Conservation (phyloP, 2,113 vertebrate genomes). For the Laticauda laticaudata region DNA sequence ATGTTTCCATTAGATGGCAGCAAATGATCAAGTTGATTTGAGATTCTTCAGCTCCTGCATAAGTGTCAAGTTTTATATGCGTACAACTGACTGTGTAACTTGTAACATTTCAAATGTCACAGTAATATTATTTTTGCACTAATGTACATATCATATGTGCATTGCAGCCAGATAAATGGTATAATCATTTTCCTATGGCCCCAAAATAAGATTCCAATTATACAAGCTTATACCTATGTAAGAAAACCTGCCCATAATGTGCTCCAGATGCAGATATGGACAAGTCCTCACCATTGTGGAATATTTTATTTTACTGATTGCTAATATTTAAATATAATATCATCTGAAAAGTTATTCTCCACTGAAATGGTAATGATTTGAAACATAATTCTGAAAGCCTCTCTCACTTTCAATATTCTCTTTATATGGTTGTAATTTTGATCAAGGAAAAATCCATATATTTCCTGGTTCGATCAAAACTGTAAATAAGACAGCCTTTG, state of each 20-base stretch:
- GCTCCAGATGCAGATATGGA: neutral
- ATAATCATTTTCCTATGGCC: neutral
- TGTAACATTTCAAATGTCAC: neutral
- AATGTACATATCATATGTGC: neutral
- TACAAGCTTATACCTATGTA: neutral
- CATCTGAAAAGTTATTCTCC: neutral
- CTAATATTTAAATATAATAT: neutral
- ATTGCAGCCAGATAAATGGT: neutral
- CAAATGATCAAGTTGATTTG: neutral
- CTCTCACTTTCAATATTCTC: neutral
- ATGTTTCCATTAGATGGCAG: constrained; percentile 42
- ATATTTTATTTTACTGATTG: neutral
- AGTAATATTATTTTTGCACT: neutral
- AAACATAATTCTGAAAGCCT: neutral
- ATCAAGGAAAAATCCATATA: neutral
- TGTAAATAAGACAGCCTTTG: neutral
- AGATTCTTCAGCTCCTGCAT: neutral
- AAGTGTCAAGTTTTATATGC: neutral
- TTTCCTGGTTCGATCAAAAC: neutral
- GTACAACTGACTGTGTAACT: neutral
- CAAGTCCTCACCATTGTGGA: neutral
- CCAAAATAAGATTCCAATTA: neutral
- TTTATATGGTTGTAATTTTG: neutral
- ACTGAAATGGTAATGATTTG: neutral
- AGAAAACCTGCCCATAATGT: neutral